phyloP scores from a whole-genome alignment of 2,888 invertebrate species.

The Platypus cylindrus region DNA sequence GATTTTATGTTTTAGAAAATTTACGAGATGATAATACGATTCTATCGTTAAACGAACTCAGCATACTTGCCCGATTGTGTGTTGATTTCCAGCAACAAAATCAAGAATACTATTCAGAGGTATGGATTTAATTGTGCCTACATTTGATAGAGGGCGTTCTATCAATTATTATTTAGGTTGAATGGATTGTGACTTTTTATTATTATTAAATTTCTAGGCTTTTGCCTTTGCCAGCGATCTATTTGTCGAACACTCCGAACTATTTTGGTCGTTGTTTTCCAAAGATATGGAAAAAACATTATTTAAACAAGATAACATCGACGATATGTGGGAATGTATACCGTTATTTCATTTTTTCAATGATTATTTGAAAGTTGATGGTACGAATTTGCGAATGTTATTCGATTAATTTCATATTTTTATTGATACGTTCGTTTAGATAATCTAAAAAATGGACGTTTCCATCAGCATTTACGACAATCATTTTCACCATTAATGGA shows the following conservation, averaged over 20 bases:
- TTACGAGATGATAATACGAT: constrained; percentile 71
- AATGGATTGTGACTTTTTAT: too few species aligned
- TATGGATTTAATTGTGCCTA: too few species aligned
- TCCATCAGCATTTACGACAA: constrained; percentile 93
- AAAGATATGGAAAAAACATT: constrained; percentile 98
- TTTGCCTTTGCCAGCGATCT: constrained; percentile 99
- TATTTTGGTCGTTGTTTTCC: constrained; percentile 98
- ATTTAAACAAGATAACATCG: constrained; percentile 87
- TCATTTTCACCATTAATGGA: constrained; percentile 97
- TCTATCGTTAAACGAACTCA: constrained; percentile 86
- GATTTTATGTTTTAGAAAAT: constrained; percentile 46
- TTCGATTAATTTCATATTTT: too few species aligned
- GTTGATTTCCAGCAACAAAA: constrained; percentile 98
- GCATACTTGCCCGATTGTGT: constrained; percentile 93
- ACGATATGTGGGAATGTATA: constrained; percentile 99
- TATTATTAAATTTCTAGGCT: too few species aligned
- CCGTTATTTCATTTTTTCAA: constrained; percentile 98
- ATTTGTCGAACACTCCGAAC: constrained; percentile 97
- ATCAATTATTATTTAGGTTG: too few species aligned
- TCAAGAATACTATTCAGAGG: constrained; percentile 99
- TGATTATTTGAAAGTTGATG: constrained; percentile 91
- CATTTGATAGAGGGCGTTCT: too few species aligned
- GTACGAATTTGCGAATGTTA: constrained; percentile 41
- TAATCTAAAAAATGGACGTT: constrained; percentile 89
- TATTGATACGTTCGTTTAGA: constrained; percentile 42